Conservation (phyloP, 2,113 vertebrate species). For the Daboia siamensis region DNA sequence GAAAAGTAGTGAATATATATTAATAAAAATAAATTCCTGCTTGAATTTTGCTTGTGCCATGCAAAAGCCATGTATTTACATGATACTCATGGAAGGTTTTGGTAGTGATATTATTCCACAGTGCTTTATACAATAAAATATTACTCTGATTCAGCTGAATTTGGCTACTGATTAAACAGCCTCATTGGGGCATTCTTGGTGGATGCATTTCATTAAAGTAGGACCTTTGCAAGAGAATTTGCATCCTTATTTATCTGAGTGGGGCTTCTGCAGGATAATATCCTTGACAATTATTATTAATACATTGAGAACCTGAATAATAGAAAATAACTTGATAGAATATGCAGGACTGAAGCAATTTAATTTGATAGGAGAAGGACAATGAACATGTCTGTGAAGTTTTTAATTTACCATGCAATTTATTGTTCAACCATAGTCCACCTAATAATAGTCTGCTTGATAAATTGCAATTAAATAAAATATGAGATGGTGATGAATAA, state of each 20-base stretch:
- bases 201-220: neutral
- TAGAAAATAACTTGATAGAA: neutral
- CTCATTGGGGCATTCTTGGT: neutral
- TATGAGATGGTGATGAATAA: neutral
- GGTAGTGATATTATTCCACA: neutral
- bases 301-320: neutral
- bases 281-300: neutral
- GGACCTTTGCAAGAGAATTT: neutral
- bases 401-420: neutral
- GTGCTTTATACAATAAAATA: neutral
- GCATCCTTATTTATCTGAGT: neutral
- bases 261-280: neutral
- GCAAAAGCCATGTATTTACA: neutral
- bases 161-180: neutral
- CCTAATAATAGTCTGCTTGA: neutral
- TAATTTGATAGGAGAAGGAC: neutral
- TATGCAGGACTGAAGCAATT: neutral
- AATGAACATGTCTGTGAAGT: neutral
- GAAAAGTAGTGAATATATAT: neutral
- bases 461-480: neutral
- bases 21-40: neutral
- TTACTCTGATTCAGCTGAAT: neutral
- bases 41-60: conserved; percentile 9
- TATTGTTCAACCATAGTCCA: neutral
- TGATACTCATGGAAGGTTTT: neutral